A percentile compares a stretch with the other conserved stretches of the same genome.
These are phyloP conservation scores for Drosophila neocordata DNA, from an alignment of 1,140 invertebrate genomes.

Conservation along the genomic window DNA sequence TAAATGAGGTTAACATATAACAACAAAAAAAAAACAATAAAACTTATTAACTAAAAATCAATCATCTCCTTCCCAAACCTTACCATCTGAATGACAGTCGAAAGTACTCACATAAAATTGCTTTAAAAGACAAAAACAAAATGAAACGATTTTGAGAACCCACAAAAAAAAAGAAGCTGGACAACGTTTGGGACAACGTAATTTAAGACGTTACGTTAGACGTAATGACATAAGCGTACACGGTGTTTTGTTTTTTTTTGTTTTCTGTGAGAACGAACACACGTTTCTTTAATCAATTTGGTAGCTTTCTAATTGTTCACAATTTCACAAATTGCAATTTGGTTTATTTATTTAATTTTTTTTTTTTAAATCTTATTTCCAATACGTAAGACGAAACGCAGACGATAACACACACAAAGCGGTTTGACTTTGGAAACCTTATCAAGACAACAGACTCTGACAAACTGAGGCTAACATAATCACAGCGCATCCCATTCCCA, in stretches of 20 bases:
- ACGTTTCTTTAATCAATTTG: conserved; percentile 50
- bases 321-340: conserved; percentile 18
- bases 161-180: conserved; percentile 63
- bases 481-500: neutral
- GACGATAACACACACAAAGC: conserved; percentile 57
- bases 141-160: conserved; percentile 44
- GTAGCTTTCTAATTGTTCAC: conserved; percentile 11
- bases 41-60: conserved; percentile 36
- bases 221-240: conserved; percentile 76
- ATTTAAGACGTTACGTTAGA: conserved; percentile 61
- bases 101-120: conserved; percentile 59
- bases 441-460: conserved; percentile 83
- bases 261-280: conserved; percentile 40
- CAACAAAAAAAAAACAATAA: conserved; percentile 4
- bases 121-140: conserved; percentile 35
- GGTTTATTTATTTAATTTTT: conserved; percentile 14
- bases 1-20: conserved; percentile 50
- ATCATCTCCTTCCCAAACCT: conserved; percentile 32
- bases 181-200: conserved; percentile 45
- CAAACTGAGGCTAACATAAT: conserved; percentile 71
- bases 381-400: conserved; percentile 60
- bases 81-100: neutral
- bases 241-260: conserved; percentile 20
- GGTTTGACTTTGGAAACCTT: conserved; percentile 71
- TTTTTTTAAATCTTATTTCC: conserved; percentile 35